Evolutionary conservation across 2,888 invertebrate genomes (phyloP), one percentile per base, ranked within the genome.

Genomic region (Amitus sp.): DNA sequence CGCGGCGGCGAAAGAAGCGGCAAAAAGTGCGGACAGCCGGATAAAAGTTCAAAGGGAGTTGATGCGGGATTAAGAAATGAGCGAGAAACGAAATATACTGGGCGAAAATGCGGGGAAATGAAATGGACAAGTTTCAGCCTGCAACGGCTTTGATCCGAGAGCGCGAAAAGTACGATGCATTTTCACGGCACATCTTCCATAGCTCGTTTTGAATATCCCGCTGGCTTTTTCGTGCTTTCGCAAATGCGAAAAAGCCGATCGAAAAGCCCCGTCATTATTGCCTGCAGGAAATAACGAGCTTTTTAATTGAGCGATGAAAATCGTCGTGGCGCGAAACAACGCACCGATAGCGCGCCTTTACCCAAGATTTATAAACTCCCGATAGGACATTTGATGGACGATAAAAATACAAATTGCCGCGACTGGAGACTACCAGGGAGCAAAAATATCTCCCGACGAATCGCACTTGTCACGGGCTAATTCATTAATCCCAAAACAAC

Each of bases 101-200:
- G n/a, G n/a, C n/a, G n/a, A n/a, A n/a, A n/a, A n/a, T n/a, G n/a
- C n/a, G n/a, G n/a, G n/a, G n/a, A n/a, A n/a, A n/a, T n/a, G n/a
- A n/a, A n/a, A n/a, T n/a, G n/a, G n/a, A n/a, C n/a, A n/a, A n/a
- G n/a, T n/a, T n/a, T n/a, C n/a, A n/a, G n/a, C n/a, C n/a, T n/a
- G n/a, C n/a, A n/a, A n/a, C n/a, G 28, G 9, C 28, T 27, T 27
- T 27, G 28, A 27, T 27, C 28, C 9, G 28, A 9, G 28, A 27
- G 65, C 46, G 27, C 57, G 54, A 57, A 51, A 63, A 52, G 55
- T 39, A 61, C 20, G 52, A 55, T 54, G 54, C 73, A 70, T 71
- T 70, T 72, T 67, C 66, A 71, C n/a, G n/a, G n/a, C n/a, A n/a
- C n/a, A n/a, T n/a, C n/a, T n/a, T n/a, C n/a, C n/a, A n/a, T n/a